These are phyloP conservation scores for Leucania comma DNA, from an alignment of 2,888 invertebrate species.

Conservation along the genomic window DNA sequence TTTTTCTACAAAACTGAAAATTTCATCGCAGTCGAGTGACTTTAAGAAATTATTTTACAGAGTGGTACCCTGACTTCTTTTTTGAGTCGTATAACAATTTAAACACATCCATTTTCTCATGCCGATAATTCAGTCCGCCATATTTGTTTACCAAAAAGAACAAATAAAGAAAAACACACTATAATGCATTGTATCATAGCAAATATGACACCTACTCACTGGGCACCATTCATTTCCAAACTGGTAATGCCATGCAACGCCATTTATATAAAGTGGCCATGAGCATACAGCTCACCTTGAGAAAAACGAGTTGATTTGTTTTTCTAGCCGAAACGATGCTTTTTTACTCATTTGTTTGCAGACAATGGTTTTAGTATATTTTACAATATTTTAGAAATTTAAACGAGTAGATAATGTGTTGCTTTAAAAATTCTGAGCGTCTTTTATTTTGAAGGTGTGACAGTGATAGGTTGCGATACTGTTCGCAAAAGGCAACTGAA, in stretches of 20 bases:
- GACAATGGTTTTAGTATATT: constrained; percentile 46
- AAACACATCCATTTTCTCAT: background rate
- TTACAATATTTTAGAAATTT: no score
- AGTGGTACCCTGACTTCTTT: no score
- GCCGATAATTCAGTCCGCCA: no score
- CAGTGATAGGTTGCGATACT: no score
- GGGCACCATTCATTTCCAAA: constrained; percentile 43
- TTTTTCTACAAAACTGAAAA: no score
- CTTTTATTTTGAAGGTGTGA: no score
- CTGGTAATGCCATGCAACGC: constrained; percentile 68
- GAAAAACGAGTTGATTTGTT: constrained; percentile 44
- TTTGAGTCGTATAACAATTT: no score
- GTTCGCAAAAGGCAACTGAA: no score
- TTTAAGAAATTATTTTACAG: no score
- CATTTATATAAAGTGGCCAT: constrained; percentile 73
- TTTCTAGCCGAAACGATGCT: constrained; percentile 15
- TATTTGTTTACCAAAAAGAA: background rate
- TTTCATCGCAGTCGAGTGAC: no score
- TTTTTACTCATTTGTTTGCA: constrained; percentile 50
- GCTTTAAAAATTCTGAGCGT: no score
- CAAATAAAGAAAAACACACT: constrained; percentile 4
- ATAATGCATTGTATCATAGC: background rate
- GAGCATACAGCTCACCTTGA: constrained; percentile 71
- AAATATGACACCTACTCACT: constrained; percentile 14
- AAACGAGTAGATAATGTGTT: no score